These are phyloP conservation scores for Drosophila littoralis DNA, from an alignment of 1,140 invertebrate genomes.

Conservation along the genomic window DNA sequence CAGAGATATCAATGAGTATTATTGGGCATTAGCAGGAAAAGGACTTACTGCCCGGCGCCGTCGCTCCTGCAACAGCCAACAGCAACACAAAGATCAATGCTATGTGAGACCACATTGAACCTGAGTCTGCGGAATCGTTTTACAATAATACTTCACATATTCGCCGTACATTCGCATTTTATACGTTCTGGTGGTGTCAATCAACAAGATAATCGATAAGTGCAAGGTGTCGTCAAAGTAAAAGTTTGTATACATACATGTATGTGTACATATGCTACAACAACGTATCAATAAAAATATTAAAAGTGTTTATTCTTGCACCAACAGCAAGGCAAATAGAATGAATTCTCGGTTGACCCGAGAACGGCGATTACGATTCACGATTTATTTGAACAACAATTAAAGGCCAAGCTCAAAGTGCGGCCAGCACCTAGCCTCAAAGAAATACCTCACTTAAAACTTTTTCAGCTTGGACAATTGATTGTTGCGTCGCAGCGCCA, in stretches of 20 bases:
- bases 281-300: slow-evolving; percentile 49
- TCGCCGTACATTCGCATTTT: slow-evolving; percentile 27
- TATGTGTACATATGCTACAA: slow-evolving; percentile 31
- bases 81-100: slow-evolving; percentile 5
- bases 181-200: slow-evolving; percentile 27
- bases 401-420: slow-evolving; percentile 45
- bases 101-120: slow-evolving; percentile 34
- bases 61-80: slow-evolving; percentile 7
- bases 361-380: slow-evolving; percentile 8
- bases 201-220: slow-evolving; percentile 34
- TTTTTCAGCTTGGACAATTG: slow-evolving; percentile 86
- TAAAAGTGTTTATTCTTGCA: slow-evolving; percentile 61
- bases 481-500: slow-evolving; percentile 87
- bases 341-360: slow-evolving; percentile 17
- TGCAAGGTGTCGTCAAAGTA: slow-evolving; percentile 42
- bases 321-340: slow-evolving; percentile 64
- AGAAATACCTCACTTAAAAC: slow-evolving; percentile 75
- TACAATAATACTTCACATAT: slow-evolving; percentile 8
- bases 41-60: slow-evolving; percentile 46
- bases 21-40: not conserved
- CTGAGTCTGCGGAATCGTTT: slow-evolving; percentile 1
- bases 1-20: slow-evolving; percentile 19
- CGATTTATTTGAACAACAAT: slow-evolving; percentile 33
- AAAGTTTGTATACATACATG: slow-evolving; percentile 33
- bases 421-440: not conserved